A percentile compares a stretch with the other conserved stretches of the same genome.
Evolutionary conservation across 2,888 invertebrate species (phyloP).

Genomic region (Pristionchus exspectatus): DNA sequence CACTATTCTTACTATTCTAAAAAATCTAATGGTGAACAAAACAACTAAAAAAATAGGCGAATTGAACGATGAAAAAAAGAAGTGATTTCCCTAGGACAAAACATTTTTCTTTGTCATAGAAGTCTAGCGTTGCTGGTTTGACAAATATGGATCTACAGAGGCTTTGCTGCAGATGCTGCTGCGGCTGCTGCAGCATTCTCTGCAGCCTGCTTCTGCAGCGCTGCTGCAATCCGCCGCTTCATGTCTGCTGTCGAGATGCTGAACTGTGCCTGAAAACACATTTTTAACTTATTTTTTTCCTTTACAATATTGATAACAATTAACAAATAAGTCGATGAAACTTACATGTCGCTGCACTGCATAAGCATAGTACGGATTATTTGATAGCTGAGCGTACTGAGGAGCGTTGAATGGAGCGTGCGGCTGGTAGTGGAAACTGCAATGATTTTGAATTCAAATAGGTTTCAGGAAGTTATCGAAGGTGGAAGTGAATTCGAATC

Average conservation of each 20-base stretch:
- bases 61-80: not conserved
- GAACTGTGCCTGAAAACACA: conserved; percentile 43
- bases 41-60: not conserved
- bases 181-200: conserved; percentile 31
- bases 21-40: not conserved
- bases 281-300: too few relatives aligned
- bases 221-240: conserved; percentile 23
- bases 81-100: too few relatives aligned
- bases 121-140: too few relatives aligned
- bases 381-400: not conserved
- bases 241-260: conserved; percentile 49
- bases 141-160: not conserved
- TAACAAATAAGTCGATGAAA: not conserved
- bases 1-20: too few relatives aligned
- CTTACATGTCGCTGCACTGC: conserved; percentile 44
- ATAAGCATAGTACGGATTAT: conserved; percentile 35
- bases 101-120: too few relatives aligned
- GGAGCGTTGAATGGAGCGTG: not conserved
- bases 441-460: not conserved
- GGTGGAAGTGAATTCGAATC: not conserved
- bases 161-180: not conserved
- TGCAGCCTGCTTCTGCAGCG: conserved; percentile 46
- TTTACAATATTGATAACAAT: too few relatives aligned
- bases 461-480: not conserved
- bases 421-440: conserved; percentile 34